Evolutionary conservation across 2,888 invertebrate genomes (phyloP), one percentile per base, ranked within the genome.

Genomic region (Xanthorhoe designata): DNA sequence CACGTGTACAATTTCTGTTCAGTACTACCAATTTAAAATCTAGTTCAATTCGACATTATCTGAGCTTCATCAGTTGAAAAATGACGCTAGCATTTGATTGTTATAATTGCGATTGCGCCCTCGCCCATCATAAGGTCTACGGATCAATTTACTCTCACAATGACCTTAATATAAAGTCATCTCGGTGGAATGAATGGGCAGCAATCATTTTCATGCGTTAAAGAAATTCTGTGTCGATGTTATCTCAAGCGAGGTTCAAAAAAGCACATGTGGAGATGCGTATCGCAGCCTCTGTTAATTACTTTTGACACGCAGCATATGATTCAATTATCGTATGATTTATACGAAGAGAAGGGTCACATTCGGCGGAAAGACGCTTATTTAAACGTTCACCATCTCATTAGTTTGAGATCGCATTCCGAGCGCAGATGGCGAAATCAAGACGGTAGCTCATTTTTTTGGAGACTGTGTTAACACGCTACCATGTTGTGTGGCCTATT

Each of bases 261-360:
- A 92, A 92, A 86, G 86, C 92, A 92, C 92, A 93, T 92, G 92
- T 91, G 90, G 83, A 91, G 92, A 92, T 93, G 90, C 82, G 88
- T 93, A 93, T 92, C 92, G 88, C 92, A 90, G 87, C 84, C 85
- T 82, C 84, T 88, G 91, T 92, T 93, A 92, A 93, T 92, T 92
- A 91, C 92, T 89, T 92, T 84, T 92, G 92, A 93, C 93, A 90
- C 85, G 90, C 91, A 88, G 92, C 93, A 92, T 92, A 93, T 92
- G 92, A 93, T 93, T 93, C 92, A 93, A 93, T 93, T 93, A 93
- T 89, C 90, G 84, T 90, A 92, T 92, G 92, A 93, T 92, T 92
- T 92, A 93, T 90, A 79, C 83, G 78, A 77, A 81, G 77, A 80
- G 85, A 83, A 84, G 87, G 87, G 84, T 80, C 85, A 79, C 79